A percentile compares a stretch with the other conserved stretches of the same genome.
Conservation (phyloP, 1,140 invertebrate species). For the Leptopilina clavipes region DNA sequence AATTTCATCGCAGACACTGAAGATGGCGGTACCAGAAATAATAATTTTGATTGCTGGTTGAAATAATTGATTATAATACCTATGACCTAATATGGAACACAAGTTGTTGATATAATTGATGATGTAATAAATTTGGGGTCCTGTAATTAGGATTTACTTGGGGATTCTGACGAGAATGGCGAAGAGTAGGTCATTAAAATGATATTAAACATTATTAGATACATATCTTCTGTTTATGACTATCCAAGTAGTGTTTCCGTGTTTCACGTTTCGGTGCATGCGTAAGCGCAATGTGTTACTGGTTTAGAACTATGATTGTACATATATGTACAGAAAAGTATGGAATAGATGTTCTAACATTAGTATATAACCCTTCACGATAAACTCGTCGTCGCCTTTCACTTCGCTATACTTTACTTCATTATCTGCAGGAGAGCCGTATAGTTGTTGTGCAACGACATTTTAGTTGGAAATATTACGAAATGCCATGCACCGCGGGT, state of each 20-base stretch:
- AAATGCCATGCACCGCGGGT: constrained; percentile 42
- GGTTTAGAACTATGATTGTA: background rate
- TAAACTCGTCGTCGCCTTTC: constrained; percentile 65
- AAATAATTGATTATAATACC: too few species aligned
- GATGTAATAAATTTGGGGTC: too few species aligned
- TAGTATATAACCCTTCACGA: constrained; percentile 46
- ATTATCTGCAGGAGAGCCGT: constrained; percentile 58
- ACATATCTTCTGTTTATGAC: background rate
- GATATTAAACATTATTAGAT: background rate
- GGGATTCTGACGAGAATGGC: too few species aligned
- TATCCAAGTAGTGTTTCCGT: too few species aligned
- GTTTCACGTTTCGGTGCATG: constrained; percentile 17
- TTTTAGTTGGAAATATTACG: constrained; percentile 62
- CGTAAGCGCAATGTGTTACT: constrained; percentile 14
- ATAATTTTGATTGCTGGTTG: too few species aligned
- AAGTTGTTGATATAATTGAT: too few species aligned
- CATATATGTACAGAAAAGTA: background rate
- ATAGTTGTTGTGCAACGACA: constrained; percentile 67
- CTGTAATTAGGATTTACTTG: too few species aligned
- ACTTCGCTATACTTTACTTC: constrained; percentile 66
- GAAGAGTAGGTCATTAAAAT: constrained; percentile 2
- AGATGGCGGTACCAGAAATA: too few species aligned
- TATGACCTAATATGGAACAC: too few species aligned
- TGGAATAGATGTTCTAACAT: constrained; percentile 20
- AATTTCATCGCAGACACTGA: background rate